These are phyloP conservation scores for Stenodera caucasica DNA, from an alignment of 2,888 invertebrate species.

Conservation along the genomic window DNA sequence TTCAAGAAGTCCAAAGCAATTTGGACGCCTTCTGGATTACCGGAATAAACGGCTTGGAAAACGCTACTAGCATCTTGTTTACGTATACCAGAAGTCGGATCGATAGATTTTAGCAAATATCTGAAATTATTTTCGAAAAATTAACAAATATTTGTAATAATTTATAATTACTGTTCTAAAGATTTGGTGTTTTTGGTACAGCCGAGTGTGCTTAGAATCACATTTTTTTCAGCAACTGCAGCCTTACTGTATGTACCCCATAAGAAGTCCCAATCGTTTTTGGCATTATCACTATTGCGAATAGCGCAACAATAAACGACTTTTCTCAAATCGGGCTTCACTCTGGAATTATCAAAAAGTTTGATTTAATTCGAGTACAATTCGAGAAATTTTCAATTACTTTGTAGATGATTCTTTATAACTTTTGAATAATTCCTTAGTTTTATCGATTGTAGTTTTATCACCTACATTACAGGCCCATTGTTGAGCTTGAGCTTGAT, in stretches of 20 bases:
- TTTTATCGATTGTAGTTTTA: conserved; percentile 59
- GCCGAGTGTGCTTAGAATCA: conserved; percentile 58
- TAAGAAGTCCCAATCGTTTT: conserved; percentile 30
- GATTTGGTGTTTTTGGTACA: conserved; percentile 55
- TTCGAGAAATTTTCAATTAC: no score
- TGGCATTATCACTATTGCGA: conserved; percentile 17
- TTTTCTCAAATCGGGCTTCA: conserved; percentile 23
- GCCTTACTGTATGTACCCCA: conserved; percentile 4
- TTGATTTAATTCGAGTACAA: no score
- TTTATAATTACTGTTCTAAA: conserved; percentile 37
- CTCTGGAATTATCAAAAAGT: conserved; percentile 24
- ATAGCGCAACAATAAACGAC: conserved; percentile 34
- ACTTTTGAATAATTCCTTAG: conserved; percentile 51
- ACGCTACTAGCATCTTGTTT: conserved; percentile 30
- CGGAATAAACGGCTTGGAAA: conserved; percentile 23
- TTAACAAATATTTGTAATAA: not conserved
- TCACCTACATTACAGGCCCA: conserved; percentile 67
- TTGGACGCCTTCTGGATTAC: conserved; percentile 24
- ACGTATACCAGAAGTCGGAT: conserved; percentile 23
- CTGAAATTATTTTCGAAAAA: conserved; percentile 48
- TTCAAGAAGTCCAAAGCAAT: conserved; percentile 29
- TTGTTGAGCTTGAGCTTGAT: conserved; percentile 61
- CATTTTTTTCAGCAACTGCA: conserved; percentile 54
- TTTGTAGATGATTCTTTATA: conserved; percentile 37
- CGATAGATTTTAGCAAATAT: conserved; percentile 28